Evolutionary conservation across 2,888 invertebrate genomes (phyloP).

Genomic region (Trissolcus brochymenae): DNA sequence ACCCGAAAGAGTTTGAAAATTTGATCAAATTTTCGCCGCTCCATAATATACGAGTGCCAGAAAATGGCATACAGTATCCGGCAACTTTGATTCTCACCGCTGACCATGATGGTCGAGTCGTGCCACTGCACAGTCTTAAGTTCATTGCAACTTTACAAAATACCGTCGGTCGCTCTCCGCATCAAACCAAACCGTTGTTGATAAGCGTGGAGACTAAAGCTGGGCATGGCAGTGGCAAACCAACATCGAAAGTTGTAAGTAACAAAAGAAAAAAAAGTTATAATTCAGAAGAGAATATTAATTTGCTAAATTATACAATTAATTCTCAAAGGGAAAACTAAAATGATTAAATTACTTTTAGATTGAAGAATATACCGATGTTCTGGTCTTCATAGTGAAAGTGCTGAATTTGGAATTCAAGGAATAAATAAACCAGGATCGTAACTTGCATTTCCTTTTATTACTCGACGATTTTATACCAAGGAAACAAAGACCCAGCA

Average conservation of each 20-base stretch:
- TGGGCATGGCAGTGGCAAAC: slow-evolving; percentile 98
- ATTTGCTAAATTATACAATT: no score
- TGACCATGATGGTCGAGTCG: slow-evolving; percentile 99
- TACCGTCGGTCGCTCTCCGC: slow-evolving; percentile 79
- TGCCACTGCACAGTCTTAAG: slow-evolving; percentile 97
- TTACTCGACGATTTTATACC: no score
- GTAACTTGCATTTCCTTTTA: no score
- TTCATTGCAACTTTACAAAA: slow-evolving; percentile 94
- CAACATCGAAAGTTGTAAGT: slow-evolving; percentile 92
- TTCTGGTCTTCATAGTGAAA: slow-evolving; percentile 88
- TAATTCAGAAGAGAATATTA: no score
- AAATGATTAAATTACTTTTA: slow-evolving; percentile 76
- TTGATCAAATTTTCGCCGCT: slow-evolving; percentile 93
- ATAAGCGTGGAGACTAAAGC: slow-evolving; percentile 95
- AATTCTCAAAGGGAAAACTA: neutral
- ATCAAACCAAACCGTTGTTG: slow-evolving; percentile 90
- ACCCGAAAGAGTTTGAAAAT: slow-evolving; percentile 90
- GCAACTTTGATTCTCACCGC: slow-evolving; percentile 94
- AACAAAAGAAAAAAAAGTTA: neutral
- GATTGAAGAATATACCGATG: slow-evolving; percentile 96
- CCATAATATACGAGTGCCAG: slow-evolving; percentile 88
- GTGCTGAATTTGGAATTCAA: slow-evolving; percentile 83
- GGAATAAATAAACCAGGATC: slow-evolving; percentile 45
- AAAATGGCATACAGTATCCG: slow-evolving; percentile 87
- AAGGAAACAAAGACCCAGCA: no score